These are phyloP conservation scores for Eubasilissa splendida DNA, from an alignment of 2,888 invertebrate genomes.

Conservation along the genomic window DNA sequence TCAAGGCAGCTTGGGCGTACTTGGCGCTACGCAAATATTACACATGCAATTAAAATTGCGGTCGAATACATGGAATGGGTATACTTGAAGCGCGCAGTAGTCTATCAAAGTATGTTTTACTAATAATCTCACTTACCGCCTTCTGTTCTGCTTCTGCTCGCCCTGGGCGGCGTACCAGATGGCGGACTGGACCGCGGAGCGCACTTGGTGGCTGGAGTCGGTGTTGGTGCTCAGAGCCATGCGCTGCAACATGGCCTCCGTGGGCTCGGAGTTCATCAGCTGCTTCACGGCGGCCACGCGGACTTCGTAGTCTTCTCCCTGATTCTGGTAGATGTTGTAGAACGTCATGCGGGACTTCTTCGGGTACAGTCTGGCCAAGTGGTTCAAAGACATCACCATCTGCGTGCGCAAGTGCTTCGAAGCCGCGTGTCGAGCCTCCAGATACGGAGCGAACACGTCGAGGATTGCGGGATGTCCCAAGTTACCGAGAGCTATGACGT, in stretches of 20 bases:
- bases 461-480: constrained; percentile 77
- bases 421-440: constrained; percentile 74
- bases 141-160: constrained; percentile 64
- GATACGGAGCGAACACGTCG: constrained; percentile 76
- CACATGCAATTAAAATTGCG: constrained; percentile 53
- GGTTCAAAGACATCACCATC: constrained; percentile 74
- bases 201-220: constrained; percentile 77
- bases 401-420: constrained; percentile 77
- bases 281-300: constrained; percentile 77
- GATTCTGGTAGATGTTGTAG: constrained; percentile 79
- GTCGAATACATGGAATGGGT: background rate
- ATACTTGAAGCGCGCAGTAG: background rate
- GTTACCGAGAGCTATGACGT: constrained; percentile 78
- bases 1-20: constrained; percentile 69
- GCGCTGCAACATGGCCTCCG: constrained; percentile 76
- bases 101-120: no score
- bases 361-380: constrained; percentile 70
- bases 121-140: constrained; percentile 68
- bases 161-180: constrained; percentile 74
- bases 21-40: constrained; percentile 63
- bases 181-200: constrained; percentile 77
- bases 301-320: constrained; percentile 77
- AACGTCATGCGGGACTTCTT: constrained; percentile 72
- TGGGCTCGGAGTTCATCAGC: constrained; percentile 75
- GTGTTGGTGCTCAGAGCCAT: constrained; percentile 80